Base-by-base conservation (phyloP, 2,888 invertebrate genomes). In the Trissonchulus latispiculum region DNA sequence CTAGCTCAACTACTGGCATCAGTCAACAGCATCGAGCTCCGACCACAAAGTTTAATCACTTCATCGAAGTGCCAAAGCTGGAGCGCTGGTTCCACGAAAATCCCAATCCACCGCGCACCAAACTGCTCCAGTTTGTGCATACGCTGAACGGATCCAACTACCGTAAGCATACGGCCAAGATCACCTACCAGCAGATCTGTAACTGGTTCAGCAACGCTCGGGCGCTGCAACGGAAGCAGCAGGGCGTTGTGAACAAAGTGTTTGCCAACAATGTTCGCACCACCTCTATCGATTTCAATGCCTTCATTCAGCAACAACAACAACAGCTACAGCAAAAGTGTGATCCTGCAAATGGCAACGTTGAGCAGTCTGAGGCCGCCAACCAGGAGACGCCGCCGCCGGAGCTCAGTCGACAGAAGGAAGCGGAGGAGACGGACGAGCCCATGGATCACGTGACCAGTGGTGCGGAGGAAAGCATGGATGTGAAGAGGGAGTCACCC, bases 41-140 rank as follows among this genome's bases (percentile, higher is more conserved):
- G 28, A 68, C 69, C 31, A 48, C 48, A 3, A 23, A 23, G 59
- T 82, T 83, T 78, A 79, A 79, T 67, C 77, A 74, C 31, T 72
- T 78, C n/a, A 87, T 94, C 80, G 97, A 99, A 85, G 85, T 99
- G 76, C 96, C 97, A 0, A 92, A 95, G 81, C 86, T 99, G 72
- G 96, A 97, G 83, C 89, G 92, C 18, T 73, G 71, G 71, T 61
- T 71, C 61, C 62, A 59, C 62, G 93, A 94, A 83, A 97, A 97
- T 84, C 95, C 95, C 79, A 97, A 97, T 84, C 99, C 99, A 0
- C 92, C 93, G 77, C 88, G 96, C 72, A 93, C 95, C 80, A 95
- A 95, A 86, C 95, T 99, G 82, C 93, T 95, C 80, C 91, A 93
- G 77, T 97, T 95, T 85, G 93, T 97, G 73, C 90, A 91, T 79